Conservation (phyloP, 2,888 invertebrate genomes). For the Cephus runcator region DNA sequence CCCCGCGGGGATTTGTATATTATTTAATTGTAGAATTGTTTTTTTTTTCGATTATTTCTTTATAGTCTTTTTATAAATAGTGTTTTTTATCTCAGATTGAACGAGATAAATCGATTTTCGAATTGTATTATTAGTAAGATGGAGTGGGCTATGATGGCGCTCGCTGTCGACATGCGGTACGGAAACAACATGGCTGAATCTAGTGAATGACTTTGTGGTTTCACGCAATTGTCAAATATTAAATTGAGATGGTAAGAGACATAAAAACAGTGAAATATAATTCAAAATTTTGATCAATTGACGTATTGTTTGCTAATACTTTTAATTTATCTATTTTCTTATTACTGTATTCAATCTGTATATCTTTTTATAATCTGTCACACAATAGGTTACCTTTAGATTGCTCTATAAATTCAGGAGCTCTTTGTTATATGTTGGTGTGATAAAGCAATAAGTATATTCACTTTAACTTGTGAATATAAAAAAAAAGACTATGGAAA, state of each 20-base stretch:
- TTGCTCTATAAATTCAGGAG: background rate
- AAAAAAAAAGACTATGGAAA: background rate
- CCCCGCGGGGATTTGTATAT: background rate
- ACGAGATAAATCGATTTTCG: background rate
- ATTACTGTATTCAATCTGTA: background rate
- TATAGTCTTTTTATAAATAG: background rate
- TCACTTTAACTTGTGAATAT: background rate
- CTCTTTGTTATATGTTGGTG: background rate
- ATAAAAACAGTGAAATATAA: background rate
- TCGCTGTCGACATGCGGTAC: background rate
- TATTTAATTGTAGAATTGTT: background rate
- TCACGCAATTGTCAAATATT: slow-evolving; percentile 18
- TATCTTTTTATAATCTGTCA: background rate
- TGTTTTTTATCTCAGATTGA: background rate
- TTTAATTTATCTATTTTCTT: background rate
- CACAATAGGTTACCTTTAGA: slow-evolving; percentile 19
- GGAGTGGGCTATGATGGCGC: background rate
- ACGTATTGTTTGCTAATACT: background rate
- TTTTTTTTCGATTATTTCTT: background rate
- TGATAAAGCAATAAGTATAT: background rate
- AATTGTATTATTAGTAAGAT: background rate
- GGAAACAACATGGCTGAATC: slow-evolving; percentile 18
- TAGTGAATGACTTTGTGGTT: slow-evolving; percentile 28
- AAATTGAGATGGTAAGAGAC: slow-evolving; percentile 23
- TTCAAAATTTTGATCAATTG: background rate